Evolutionary conservation across 2,113 vertebrate genomes (phyloP).

Genomic region (Aldabrachelys gigantea): DNA sequence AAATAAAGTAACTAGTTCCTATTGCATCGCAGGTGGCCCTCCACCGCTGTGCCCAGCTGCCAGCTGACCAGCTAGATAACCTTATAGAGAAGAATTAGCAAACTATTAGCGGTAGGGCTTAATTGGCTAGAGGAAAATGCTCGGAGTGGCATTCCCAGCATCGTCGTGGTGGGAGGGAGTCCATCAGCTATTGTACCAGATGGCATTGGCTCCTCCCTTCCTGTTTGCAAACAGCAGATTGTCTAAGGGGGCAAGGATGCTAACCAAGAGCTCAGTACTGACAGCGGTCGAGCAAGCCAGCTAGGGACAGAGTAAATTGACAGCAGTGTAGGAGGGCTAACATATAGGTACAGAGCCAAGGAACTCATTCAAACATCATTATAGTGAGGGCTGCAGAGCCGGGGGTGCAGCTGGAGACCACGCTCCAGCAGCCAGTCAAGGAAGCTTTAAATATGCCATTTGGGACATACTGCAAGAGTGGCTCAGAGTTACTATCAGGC

Average conservation of each 20-base stretch:
- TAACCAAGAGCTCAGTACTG: too few species aligned
- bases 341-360: neutral
- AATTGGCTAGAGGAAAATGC: neutral
- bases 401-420: neutral
- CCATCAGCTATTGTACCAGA: neutral
- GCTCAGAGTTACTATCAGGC: neutral
- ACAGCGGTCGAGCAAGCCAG: neutral
- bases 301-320: too few species aligned
- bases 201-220: neutral
- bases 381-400: neutral
- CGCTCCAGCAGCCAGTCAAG: neutral
- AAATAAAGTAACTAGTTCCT: neutral
- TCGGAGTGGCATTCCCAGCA: neutral
- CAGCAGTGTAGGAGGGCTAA: neutral
- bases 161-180: neutral
- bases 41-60: rapidly evolving
- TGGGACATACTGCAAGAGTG: neutral
- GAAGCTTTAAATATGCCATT: neutral
- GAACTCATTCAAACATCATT: neutral
- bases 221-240: neutral
- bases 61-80: neutral
- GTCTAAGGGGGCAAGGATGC: neutral
- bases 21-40: neutral
- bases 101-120: neutral
- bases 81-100: neutral